A percentile compares a stretch with the other conserved stretches of the same genome.
These are phyloP conservation scores for Theretra japonica DNA, from an alignment of 2,888 invertebrate genomes.

Conservation along the genomic window DNA sequence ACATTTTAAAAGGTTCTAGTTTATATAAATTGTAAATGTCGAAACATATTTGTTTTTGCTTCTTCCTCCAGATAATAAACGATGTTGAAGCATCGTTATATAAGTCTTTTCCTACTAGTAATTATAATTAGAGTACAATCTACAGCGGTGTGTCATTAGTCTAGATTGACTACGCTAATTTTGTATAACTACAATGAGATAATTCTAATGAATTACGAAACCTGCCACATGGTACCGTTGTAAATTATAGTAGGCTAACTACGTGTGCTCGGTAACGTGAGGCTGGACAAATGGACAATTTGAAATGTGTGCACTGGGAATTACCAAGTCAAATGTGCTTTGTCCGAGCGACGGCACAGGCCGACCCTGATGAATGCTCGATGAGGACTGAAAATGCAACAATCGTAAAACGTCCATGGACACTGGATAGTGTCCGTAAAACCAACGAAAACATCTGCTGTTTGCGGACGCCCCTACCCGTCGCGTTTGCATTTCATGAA, in stretches of 20 bases:
- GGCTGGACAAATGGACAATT: conserved; percentile 32
- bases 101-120: not conserved
- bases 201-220: not conserved
- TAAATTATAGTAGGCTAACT: not conserved
- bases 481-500: conserved; percentile 1
- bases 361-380: conserved; percentile 9
- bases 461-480: not conserved
- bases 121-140: not conserved
- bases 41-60: no score
- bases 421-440: not conserved
- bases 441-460: not conserved
- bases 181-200: not conserved
- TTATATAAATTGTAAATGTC: no score
- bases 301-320: conserved; percentile 33
- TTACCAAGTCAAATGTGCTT: conserved; percentile 51
- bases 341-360: conserved; percentile 19
- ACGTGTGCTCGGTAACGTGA: not conserved
- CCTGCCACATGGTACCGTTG: not conserved
- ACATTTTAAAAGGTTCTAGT: no score
- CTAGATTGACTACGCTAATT: no score
- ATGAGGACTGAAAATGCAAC: conserved; percentile 2
- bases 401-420: conserved; percentile 13
- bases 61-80: not conserved
- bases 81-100: not conserved
- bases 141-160: not conserved